These are phyloP conservation scores for Nothoprocta pentlandii DNA, from an alignment of 2,113 vertebrate species.

Conservation along the genomic window DNA sequence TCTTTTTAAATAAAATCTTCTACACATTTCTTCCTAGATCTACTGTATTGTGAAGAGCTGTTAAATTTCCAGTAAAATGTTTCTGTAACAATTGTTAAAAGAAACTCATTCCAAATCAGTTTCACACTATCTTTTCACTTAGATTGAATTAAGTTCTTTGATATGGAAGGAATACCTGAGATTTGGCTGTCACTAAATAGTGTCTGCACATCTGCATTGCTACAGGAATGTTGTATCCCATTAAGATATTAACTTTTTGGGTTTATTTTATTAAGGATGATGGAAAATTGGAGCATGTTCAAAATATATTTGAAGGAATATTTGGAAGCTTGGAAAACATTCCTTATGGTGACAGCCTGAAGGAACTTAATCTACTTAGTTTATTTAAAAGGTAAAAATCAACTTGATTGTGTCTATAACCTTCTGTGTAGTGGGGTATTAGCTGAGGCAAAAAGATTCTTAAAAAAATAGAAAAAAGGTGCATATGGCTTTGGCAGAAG, in stretches of 20 bases:
- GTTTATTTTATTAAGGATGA: not conserved
- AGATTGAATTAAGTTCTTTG: not conserved
- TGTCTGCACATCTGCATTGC: not conserved
- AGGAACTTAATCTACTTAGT: conserved; percentile 1
- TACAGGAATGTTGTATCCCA: not conserved
- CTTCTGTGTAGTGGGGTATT: not conserved
- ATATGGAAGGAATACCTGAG: not conserved
- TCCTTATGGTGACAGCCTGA: not conserved
- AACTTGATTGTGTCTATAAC: not conserved
- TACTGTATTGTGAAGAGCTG: not conserved
- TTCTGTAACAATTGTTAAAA: not conserved
- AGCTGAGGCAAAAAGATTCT: not conserved
- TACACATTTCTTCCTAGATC: conserved; percentile 36
- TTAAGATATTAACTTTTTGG: conserved; percentile 16
- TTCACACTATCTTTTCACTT: not conserved
- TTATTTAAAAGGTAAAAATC: conserved; percentile 1
- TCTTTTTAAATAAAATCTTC: conserved; percentile 45
- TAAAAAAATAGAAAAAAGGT: not conserved
- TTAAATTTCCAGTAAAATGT: conserved; percentile 16
- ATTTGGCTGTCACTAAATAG: not conserved
- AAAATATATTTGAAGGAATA: conserved; percentile 11
- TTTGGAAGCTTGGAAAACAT: not conserved
- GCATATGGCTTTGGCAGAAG: not conserved
- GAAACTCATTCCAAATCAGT: not conserved
- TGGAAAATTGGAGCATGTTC: conserved; percentile 32